phyloP scores from a whole-genome alignment of 2,888 invertebrate species.

The Macrophya alboannulata region DNA sequence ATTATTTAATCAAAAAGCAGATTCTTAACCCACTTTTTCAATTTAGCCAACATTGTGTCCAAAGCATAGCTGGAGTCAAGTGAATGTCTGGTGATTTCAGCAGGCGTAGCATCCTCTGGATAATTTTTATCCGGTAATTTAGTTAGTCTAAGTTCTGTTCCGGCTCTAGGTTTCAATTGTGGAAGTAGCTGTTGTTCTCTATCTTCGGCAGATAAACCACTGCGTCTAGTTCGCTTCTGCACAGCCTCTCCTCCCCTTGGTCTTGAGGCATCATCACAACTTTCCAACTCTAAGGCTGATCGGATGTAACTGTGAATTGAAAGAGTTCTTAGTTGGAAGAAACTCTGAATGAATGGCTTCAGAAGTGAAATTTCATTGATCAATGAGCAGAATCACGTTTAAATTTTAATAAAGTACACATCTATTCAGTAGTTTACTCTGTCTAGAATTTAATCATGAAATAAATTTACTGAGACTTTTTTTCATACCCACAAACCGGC shows the following conservation, averaged over 20 bases:
- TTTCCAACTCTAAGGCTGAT: constrained; percentile 90
- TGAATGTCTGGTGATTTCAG: constrained; percentile 93
- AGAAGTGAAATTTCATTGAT: neutral
- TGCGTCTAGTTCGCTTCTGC: constrained; percentile 77
- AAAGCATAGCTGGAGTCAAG: constrained; percentile 90
- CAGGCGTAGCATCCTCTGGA: constrained; percentile 90
- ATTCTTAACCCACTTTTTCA: constrained; percentile 82
- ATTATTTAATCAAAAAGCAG: neutral
- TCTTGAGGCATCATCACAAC: constrained; percentile 87
- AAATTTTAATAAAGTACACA: neutral
- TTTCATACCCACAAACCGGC: constrained; percentile 85
- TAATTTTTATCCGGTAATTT: constrained; percentile 88
- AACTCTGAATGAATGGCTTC: neutral
- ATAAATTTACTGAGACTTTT: neutral
- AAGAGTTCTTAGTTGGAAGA: constrained; percentile 9
- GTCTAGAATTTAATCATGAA: neutral
- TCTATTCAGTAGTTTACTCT: neutral
- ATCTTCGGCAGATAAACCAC: constrained; percentile 82
- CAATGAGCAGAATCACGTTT: neutral
- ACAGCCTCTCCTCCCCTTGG: constrained; percentile 83
- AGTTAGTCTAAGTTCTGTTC: constrained; percentile 91
- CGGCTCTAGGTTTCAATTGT: constrained; percentile 89
- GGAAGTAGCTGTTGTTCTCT: constrained; percentile 91
- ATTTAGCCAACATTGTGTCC: constrained; percentile 84
- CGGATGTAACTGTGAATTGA: constrained; percentile 82